Percentiles rank a stretch among this genome's conserved stretches.
phyloP scores from a whole-genome alignment of 2,888 invertebrate genomes.

The Plagodis dolabraria region DNA sequence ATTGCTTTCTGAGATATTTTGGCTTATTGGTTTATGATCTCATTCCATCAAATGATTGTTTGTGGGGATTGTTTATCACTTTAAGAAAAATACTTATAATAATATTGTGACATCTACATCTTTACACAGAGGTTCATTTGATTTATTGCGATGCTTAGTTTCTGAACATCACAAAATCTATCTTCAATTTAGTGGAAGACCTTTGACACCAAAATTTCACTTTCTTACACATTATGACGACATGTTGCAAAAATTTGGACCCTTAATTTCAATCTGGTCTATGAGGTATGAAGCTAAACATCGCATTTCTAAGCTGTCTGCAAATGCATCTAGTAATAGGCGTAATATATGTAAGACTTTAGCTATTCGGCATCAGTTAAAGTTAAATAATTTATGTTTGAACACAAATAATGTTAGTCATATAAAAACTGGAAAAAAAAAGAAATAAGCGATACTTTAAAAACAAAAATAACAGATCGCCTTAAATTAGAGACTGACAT shows the following conservation, averaged over 20 bases:
- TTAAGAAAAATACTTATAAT: no score
- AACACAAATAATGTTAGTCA: no score
- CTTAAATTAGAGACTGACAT: no score
- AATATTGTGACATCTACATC: background rate
- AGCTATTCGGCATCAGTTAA: background rate
- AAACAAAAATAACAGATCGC: no score
- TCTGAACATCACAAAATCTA: no score
- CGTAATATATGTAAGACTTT: background rate
- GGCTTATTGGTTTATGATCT: no score
- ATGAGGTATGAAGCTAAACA: background rate
- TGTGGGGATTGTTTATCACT: no score
- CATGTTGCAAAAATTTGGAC: background rate
- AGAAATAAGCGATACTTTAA: no score
- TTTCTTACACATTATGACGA: background rate
- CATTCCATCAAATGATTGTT: no score
- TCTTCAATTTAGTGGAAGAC: no score
- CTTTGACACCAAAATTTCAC: background rate
- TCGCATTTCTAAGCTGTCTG: background rate
- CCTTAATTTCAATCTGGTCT: background rate
- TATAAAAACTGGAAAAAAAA: no score
- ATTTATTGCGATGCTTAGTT: background rate
- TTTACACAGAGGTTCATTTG: background rate
- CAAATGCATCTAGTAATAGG: background rate
- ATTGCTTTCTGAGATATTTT: no score
- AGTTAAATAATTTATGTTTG: background rate